Conservation (phyloP, 2,888 invertebrate species). For the Incurvaria masculella region DNA sequence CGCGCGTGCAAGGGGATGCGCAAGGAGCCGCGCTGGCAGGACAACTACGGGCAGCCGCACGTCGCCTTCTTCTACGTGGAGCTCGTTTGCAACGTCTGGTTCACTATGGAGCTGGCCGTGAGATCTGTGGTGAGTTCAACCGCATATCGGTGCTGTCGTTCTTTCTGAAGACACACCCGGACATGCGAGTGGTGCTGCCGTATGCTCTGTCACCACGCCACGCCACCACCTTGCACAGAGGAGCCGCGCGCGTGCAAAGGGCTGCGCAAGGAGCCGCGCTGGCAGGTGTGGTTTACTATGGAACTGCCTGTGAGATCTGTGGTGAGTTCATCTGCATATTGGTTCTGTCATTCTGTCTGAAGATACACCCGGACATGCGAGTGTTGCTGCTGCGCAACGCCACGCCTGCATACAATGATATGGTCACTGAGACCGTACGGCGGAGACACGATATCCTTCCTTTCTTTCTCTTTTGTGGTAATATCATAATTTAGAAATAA, state of each 20-base stretch:
- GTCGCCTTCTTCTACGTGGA: constrained; percentile 89
- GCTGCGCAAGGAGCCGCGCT: constrained; percentile 28
- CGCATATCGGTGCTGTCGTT: constrained; percentile 94
- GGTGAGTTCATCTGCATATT: constrained; percentile 97
- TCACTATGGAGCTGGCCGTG: constrained; percentile 88
- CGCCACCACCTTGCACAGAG: constrained; percentile 22
- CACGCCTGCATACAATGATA: too few relatives aligned
- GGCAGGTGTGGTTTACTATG: constrained; percentile 88
- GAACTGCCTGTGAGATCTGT: constrained; percentile 85
- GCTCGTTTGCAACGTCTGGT: constrained; percentile 93
- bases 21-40: constrained; percentile 38
- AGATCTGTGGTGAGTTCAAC: constrained; percentile 89
- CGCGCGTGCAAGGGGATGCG: constrained; percentile 19
- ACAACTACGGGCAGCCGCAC: constrained; percentile 59
- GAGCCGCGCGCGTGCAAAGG: constrained; percentile 16
- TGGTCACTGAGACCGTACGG: too few relatives aligned
- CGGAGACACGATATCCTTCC: too few relatives aligned
- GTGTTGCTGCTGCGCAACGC: too few relatives aligned
- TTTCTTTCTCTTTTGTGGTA: too few relatives aligned
- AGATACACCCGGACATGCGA: constrained; percentile 98
- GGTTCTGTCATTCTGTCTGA: constrained; percentile 98
- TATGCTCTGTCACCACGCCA: too few relatives aligned
- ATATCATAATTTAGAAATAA: too few relatives aligned
- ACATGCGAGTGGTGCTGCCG: constrained; percentile 63
- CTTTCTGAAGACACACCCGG: constrained; percentile 94